phyloP scores from a whole-genome alignment of 2,888 invertebrate species.

The Stomorhina lunata region DNA sequence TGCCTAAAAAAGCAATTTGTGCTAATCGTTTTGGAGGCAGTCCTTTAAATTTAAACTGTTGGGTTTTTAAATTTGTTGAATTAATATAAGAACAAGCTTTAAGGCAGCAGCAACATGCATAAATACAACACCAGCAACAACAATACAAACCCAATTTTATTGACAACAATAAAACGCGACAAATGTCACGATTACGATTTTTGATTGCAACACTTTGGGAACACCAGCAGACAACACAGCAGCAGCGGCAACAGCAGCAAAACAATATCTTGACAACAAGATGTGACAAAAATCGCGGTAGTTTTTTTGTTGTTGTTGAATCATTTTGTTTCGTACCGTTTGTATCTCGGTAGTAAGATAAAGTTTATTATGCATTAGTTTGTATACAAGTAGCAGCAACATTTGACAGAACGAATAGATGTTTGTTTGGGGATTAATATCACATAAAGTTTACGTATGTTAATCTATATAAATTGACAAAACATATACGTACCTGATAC shows the following conservation, averaged over 20 bases:
- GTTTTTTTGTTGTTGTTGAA: slow-evolving; percentile 30
- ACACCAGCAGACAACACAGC: slow-evolving; percentile 48
- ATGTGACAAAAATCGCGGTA: slow-evolving; percentile 61
- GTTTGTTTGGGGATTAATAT: slow-evolving; percentile 60
- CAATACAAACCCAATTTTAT: slow-evolving; percentile 61
- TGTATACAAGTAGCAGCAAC: background rate
- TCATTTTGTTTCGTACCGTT: slow-evolving; percentile 40
- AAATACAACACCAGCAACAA: slow-evolving; percentile 49
- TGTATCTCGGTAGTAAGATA: slow-evolving; percentile 48
- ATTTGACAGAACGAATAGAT: slow-evolving; percentile 38
- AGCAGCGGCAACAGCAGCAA: slow-evolving; percentile 5
- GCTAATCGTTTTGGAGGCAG: no score
- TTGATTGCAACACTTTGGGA: slow-evolving; percentile 64
- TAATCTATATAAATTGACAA: slow-evolving; percentile 58
- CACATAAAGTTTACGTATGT: slow-evolving; percentile 59
- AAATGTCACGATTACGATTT: slow-evolving; percentile 66
- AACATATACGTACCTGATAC: background rate
- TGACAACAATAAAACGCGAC: slow-evolving; percentile 66
- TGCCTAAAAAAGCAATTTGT: no score
- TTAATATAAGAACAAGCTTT: background rate
- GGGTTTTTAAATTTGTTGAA: no score
- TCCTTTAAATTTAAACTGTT: no score
- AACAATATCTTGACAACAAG: slow-evolving; percentile 52
- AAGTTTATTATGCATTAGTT: slow-evolving; percentile 44
- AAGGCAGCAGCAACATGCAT: slow-evolving; percentile 20